Evolutionary conservation across 2,113 vertebrate species (phyloP), one percentile per base, ranked within the genome.

Genomic region (Gasterosteus nipponicus): DNA sequence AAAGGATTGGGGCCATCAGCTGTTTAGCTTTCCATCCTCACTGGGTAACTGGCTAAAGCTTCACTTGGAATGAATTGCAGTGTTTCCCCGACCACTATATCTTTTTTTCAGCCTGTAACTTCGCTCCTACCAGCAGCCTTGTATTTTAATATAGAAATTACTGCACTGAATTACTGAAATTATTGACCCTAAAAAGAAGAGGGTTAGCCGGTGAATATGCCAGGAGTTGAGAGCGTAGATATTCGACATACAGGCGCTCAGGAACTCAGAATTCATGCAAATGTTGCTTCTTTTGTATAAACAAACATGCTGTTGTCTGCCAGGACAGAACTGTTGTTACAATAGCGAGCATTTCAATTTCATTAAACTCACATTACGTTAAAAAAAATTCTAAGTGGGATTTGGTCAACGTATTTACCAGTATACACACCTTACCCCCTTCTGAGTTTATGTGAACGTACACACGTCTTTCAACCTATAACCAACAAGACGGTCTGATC

Each of bases 1-100:
- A 99, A 14, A 93, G 98, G 58, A 98, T 99, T 0, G 98, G 98
- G 2, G 98, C 98, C 89, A 98, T 99, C 95, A 99, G 97, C 96
- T 99, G 97, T 90, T 86, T 99, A 89, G 96, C 98, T 72, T 99
- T 99, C 93, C 98, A 99, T 85, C 98, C 98, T 0, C 94, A 97
- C 93, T 99, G 98, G 98, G 98, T 99, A 94, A 51, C 19, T 26
- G 15, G 15, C 10, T 16, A 19, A 15, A n/a, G 22, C 22, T 5
- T 38, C 35, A 38, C 6, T 38, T 33, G 33, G 35, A 38, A 38
- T 38, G 35, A 38, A 38, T 38, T 6, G 35, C 35, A 38, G 35
- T 5, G 35, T 38, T 5, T 38, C 6, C 35, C 4, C 35, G 5
- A 33, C 33, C 33, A 33, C 33, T 33, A 33, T 33, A 47, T 47